A percentile compares a stretch with the other conserved stretches of the same genome.
These are phyloP conservation scores for Athalia rosae DNA, from an alignment of 2,888 invertebrate genomes.

Conservation along the genomic window DNA sequence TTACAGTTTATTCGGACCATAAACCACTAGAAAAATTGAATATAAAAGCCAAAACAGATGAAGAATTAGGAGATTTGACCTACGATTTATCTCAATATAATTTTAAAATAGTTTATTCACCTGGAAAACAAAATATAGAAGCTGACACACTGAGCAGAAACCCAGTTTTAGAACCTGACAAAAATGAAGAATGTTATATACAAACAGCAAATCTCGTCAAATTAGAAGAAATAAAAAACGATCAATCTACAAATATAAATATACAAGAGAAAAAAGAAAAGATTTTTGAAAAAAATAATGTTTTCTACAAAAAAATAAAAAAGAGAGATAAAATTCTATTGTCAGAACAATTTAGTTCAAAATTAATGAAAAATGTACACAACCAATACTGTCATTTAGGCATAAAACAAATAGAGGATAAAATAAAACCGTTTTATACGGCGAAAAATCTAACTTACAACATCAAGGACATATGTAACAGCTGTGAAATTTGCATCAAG, in stretches of 20 bases:
- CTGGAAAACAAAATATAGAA: conserved; percentile 19
- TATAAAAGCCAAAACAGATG: conserved; percentile 35
- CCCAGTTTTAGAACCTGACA: conserved; percentile 5
- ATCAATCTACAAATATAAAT: no score
- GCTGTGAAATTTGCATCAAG: conserved; percentile 39
- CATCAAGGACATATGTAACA: conserved; percentile 15
- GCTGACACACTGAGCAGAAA: conserved; percentile 16
- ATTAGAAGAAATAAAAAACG: conserved; percentile 35
- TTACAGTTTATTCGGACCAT: conserved; percentile 7
- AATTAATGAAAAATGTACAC: conserved; percentile 3
- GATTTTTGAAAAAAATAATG: conserved; percentile 43
- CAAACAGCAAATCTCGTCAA: conserved; percentile 43
- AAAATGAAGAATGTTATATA: not conserved
- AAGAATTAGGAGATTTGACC: conserved; percentile 25
- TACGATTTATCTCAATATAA: conserved; percentile 15
- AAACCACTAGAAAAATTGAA: conserved; percentile 23
- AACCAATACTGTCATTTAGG: conserved; percentile 27
- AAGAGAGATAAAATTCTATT: conserved; percentile 36
- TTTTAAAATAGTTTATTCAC: conserved; percentile 3
- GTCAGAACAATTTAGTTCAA: conserved; percentile 28
- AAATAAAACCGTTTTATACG: conserved; percentile 39
- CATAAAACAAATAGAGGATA: conserved; percentile 31
- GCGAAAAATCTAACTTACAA: conserved; percentile 45
- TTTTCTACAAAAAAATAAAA: conserved; percentile 42
- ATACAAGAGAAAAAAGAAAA: conserved; percentile 8